Evolutionary conservation across 1,140 invertebrate genomes (phyloP).

Genomic region (Hermetia illucens): DNA sequence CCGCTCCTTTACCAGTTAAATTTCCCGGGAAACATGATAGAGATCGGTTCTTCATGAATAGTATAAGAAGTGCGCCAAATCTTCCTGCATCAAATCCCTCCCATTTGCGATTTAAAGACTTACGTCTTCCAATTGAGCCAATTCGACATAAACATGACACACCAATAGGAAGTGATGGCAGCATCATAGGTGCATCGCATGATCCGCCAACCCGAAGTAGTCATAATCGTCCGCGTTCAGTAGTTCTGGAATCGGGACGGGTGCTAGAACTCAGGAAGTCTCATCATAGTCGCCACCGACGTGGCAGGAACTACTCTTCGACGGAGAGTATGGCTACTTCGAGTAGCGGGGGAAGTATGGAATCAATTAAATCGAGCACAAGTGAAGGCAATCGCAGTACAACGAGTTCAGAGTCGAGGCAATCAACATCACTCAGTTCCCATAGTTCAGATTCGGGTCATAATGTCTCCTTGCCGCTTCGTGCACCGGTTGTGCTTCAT

Average conservation of each 20-base stretch:
- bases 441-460: conserved; percentile 66
- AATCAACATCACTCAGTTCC: conserved; percentile 63
- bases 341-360: conserved; percentile 71
- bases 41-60: conserved; percentile 53
- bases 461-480: conserved; percentile 39
- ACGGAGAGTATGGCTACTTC: conserved; percentile 75
- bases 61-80: conserved; percentile 61
- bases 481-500: conserved; percentile 48
- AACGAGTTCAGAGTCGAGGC: conserved; percentile 61
- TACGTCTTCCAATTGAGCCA: conserved; percentile 43
- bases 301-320: conserved; percentile 54
- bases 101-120: conserved; percentile 51
- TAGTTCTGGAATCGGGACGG: conserved; percentile 21
- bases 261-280: conserved; percentile 32
- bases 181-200: conserved; percentile 34
- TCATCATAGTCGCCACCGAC: conserved; percentile 32
- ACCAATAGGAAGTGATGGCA: conserved; percentile 43
- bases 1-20: conserved; percentile 62
- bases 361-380: conserved; percentile 64
- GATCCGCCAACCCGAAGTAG: conserved; percentile 13
- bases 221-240: conserved; percentile 19
- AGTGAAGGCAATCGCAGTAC: conserved; percentile 69
- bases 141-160: conserved; percentile 42
- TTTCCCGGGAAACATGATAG: conserved; percentile 51
- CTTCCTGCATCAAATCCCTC: conserved; percentile 50